phyloP scores from a whole-genome alignment of 2,888 invertebrate species.

The Clistopyga incitator region DNA sequence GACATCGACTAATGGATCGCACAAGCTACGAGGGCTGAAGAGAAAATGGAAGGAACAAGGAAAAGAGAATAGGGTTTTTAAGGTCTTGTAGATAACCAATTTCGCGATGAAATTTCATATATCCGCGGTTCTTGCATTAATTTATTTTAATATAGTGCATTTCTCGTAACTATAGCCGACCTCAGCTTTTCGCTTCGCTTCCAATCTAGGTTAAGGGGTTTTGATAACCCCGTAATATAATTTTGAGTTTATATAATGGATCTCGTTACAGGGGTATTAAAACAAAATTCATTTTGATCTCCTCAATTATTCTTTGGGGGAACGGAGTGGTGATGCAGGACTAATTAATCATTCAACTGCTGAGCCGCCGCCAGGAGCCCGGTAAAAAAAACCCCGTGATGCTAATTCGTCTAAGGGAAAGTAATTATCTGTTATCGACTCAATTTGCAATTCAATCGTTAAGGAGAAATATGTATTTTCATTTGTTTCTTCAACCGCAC shows the following conservation, averaged over 20 bases:
- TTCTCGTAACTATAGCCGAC: not conserved
- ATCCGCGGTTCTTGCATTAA: conserved; percentile 6
- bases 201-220: not conserved
- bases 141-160: not conserved
- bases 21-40: conserved; percentile 60
- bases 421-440: no score
- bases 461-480: not conserved
- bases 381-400: no score
- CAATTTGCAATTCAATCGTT: not conserved
- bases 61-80: conserved; percentile 30
- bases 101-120: conserved; percentile 61
- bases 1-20: conserved; percentile 45
- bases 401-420: no score
- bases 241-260: conserved; percentile 21
- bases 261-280: conserved; percentile 13
- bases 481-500: no score
- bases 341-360: no score
- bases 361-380: no score
- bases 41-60: not conserved
- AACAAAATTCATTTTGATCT: not conserved
- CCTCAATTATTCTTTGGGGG: not conserved
- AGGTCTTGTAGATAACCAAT: conserved; percentile 72
- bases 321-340: no score
- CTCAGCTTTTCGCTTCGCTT: not conserved
- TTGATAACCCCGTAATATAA: conserved; percentile 31